Percentiles rank a stretch among this genome's conserved stretches.
These are phyloP conservation scores for Poeciliopsis infans DNA, from an alignment of 2,797 vertebrate species.

Conservation along the genomic window DNA sequence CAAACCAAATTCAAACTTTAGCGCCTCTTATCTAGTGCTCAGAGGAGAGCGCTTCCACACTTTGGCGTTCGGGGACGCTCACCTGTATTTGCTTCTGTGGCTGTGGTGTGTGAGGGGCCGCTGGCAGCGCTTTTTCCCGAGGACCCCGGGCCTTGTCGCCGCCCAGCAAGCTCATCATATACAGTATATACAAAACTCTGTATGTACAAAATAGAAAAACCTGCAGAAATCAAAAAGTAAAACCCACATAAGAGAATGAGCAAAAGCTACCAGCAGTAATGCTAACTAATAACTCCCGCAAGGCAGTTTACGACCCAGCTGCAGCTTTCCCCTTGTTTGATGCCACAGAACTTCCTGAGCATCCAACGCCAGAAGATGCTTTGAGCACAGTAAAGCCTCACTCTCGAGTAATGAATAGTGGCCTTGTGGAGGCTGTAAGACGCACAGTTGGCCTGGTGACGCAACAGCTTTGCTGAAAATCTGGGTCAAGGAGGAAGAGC, in stretches of 20 bases:
- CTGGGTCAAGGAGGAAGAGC: conserved; percentile 73
- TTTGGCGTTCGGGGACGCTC: conserved; percentile 46
- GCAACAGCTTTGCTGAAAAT: conserved; percentile 69
- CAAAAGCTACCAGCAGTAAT: background rate
- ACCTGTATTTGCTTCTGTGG: conserved; percentile 97
- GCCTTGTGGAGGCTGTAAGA: conserved; percentile 51
- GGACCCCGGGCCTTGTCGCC: conserved; percentile 91
- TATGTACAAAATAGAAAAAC: conserved; percentile 99
- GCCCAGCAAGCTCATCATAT: conserved; percentile 98
- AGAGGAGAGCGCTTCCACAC: background rate
- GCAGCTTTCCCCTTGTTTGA: conserved; percentile 5
- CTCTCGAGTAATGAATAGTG: conserved; percentile 66
- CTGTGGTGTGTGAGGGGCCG: conserved; percentile 85
- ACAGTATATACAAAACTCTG: conserved; percentile 99
- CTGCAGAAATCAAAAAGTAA: conserved; percentile 77
- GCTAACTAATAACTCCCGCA: conserved; percentile 2
- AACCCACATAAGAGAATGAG: conserved; percentile 8
- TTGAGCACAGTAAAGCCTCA: conserved; percentile 43
- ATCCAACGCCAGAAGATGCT: conserved; percentile 38
- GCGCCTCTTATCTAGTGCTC: background rate
- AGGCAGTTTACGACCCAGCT: background rate
- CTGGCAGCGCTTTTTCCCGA: conserved; percentile 91
- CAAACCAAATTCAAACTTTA: conserved; percentile 13
- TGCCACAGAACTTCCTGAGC: background rate
- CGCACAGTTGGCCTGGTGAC: conserved; percentile 57